Base-by-base conservation (phyloP, 2,888 invertebrate genomes). In the Atrina japonica region DNA sequence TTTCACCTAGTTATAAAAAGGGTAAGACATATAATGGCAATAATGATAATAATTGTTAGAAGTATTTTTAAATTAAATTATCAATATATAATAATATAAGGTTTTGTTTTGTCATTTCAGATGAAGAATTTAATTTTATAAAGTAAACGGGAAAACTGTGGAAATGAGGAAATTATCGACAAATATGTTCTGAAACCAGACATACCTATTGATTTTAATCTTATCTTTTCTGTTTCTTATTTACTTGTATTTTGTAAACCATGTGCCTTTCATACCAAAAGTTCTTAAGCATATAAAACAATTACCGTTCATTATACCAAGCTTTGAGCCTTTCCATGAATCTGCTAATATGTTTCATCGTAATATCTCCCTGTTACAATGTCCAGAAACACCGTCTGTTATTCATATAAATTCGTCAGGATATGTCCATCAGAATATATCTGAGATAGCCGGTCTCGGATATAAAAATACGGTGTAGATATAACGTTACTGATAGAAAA, bases 401-500 rank as follows among this genome's bases (percentile, higher is more conserved):
- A 6, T 25, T 3, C 23, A 23, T 16, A 52, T 52, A 23, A 52
- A 52, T 25, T 18, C n/a, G 7, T 21, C 14, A 21, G 52, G 21
- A 7, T 7, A 7, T 18, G 6, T 52, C 7, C 23, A 52, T 7
- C 7, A 21, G 14, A 52, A 52, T 16, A 18, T 3, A 18, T 21
- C 52, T 3, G 14, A 11, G 3, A 7, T 23, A 3, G 23, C 6
- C 7, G 6, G 7, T 7, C 7, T 7, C 5, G 52, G 52, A 25
- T 25, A 21, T 23, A 18, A 52, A 9, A 30, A 29, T 63, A 21
- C 55, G 50, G 14, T 80, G 78, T 65, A 53, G 52, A 3, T 82
- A 78, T 18, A 68, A 55, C n/a, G 50, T 70, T 9, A 55, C 77
- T 9, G 59, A 63, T 1, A 35, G 77, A 35, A 66, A 69, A 11